Base-by-base conservation (phyloP, 2,888 invertebrate species). In the Diogma glabrata region DNA sequence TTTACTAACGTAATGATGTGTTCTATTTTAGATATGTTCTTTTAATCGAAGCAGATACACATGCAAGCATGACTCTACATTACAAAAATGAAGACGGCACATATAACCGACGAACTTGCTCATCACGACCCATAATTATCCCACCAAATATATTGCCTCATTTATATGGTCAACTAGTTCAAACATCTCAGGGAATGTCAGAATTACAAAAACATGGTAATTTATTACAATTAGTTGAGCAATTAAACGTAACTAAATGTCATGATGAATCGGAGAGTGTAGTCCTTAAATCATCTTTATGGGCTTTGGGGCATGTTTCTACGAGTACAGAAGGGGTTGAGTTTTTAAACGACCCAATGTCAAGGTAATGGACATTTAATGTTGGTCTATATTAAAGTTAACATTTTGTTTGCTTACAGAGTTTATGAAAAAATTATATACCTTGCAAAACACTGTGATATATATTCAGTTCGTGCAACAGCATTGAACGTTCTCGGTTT, bases 401-500 rank as follows among this genome's bases (percentile, higher is more conserved):
- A 24, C 24, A 12, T 51, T 28, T 51, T 10, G 20, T 28, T 51
- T 47, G 19, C 40, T 53, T 57, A 2, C 38, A 69, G 67, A 55
- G 62, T 69, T 9, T 69, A 66, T 52, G 70, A 70, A 52, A 69
- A 66, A 59, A 61, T 70, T 4, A 70, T 89, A 55, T 67, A 79
- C 47, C 68, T 94, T 56, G 91, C 89, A 0, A 85, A 86, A 64
- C 79, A 79, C 58, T 83, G 86, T 66, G 79, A 82, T 4, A 86
- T 94, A 36, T 91, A 92, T 64, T 87, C 93, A 1, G 77, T 96
- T 48, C 77, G 93, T 54, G 92, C 91, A 3, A 91, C 92, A 1
- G 88, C 92, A 1, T 87, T 91, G 69, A 91, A 89, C 65, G 83
- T 84, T 6, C 73, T 92, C n/a, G 87, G 91, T 22, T 74, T 95